Base-by-base conservation (phyloP, 2,797 vertebrate species). In the Holocentrus rufus region DNA sequence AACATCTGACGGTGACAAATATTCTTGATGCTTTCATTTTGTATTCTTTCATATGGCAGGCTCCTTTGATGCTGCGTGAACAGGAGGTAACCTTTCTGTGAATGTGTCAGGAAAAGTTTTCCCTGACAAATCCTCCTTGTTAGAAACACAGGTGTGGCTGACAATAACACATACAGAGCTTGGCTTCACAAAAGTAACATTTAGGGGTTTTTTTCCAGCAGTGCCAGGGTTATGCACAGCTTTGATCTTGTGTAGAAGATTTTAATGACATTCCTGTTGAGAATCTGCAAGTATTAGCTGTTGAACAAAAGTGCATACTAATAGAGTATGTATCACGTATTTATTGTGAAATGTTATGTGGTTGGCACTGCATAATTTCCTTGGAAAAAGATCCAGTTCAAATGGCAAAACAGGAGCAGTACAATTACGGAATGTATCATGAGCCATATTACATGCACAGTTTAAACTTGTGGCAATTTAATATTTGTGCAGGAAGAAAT, bases 1-100 rank as follows among this genome's bases (percentile, higher is more conserved):
- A 64, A 76, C 72, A 78, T 83, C 85, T 82, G 86, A 90, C 76
- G 68, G 31, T 62, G 73, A 88, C 74, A 70, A 62, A 74, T 60
- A 44, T 49, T 61, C 69, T 44, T 36, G 56, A 80, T 64, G 79
- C 72, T 83, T 79, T 87, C 78, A 79, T 82, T 88, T 76, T 70
- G 69, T 71, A 7, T 83, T 64, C 79, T 71, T 83, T 82, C 78
- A 72, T 56, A 61, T 39, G 1, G 59, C 63, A n/a, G 55, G 27
- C 17, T 72, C 55, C 72, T 80, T 87, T 87, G 84, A 90, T 83
- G 84, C 58, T 4, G 18, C 8, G 3, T 44, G 75, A 87, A 77
- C 67, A 44, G 14, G 14, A 62, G 56, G 58, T 69, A 67, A 85
- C 79, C 82, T 81, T 70, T 79, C 27, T 54, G 46, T 31, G 60